Base-by-base conservation (phyloP, 2,888 invertebrate genomes). In the Drosophila merina region DNA sequence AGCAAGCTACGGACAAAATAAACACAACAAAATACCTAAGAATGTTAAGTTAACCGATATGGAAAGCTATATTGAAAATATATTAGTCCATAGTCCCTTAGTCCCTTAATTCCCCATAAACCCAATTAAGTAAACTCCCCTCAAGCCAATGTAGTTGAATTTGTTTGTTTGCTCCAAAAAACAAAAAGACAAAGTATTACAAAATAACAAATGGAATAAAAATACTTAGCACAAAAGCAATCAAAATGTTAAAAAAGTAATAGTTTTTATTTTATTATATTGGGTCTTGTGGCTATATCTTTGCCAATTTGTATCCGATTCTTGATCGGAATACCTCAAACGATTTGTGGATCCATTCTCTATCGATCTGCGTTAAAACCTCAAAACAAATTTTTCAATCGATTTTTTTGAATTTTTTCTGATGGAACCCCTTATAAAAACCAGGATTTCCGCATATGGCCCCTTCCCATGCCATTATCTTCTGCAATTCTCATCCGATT, bases 31-130 rank as follows among this genome's bases (percentile, higher is more conserved):
- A 12, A 77, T 52, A 85, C 82, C 82, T 82, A 82, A 82, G 82
- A 82, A 85, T 62, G 82, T 82, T 85, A 82, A 82, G 85, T 81
- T 80, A 78, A 74, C 66, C 14, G 57, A 56, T 28, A 55, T 60
- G 51, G 56, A 77, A 63, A 49, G 68, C 55, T 76, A 77, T 75
- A 73, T 76, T 71, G 63, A 50, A 69, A 64, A 63, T 69, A 67
- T 70, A 73, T 74, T 76, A 83, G 66, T 72, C 28, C n/a, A 38
- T 51, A 60, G 38, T 36, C 49, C 36, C 36, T n/a, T 36, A 33
- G 33, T 33, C 10, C 33, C n/a, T 33, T 33, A 33, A 8, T 5
- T 3, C 12, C 36, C 36, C 36, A 36, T n/a, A 4, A 36, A 6
- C 36, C 36, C 36, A 50, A 38, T 36, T 42, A 45, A 50, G 28